A percentile compares a stretch with the other conserved stretches of the same genome.
Evolutionary conservation across 2,797 vertebrate genomes (phyloP).

Genomic region (Gallinago stenura): DNA sequence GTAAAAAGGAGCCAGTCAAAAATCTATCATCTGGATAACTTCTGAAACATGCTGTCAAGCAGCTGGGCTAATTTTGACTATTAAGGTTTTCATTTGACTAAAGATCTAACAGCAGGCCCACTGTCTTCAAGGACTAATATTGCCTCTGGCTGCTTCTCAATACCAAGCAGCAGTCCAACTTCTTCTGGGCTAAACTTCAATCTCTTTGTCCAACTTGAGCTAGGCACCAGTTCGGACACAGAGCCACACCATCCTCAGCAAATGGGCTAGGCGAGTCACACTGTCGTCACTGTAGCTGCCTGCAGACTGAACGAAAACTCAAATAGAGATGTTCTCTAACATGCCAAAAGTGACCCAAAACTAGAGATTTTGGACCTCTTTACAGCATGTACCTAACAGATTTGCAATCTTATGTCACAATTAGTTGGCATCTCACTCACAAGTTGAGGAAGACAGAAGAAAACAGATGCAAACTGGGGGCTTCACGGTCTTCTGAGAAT

Average conservation of each 20-base stretch:
- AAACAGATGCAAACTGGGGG: not conserved
- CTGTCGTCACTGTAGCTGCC: not conserved
- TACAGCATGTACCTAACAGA: not conserved
- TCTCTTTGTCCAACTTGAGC: not conserved
- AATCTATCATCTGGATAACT: not conserved
- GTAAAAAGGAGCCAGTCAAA: not conserved
- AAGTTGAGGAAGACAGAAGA: not conserved
- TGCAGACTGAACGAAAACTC: not conserved
- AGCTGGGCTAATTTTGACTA: not conserved
- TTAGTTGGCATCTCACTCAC: not conserved
- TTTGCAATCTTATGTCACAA: not conserved
- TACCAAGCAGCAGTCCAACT: not conserved
- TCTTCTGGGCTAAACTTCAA: conserved; percentile 10
- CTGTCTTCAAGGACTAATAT: conserved; percentile 42
- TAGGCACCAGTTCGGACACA: not conserved
- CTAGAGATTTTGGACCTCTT: not conserved
- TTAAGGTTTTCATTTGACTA: conserved; percentile 13
- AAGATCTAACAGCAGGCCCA: conserved; percentile 15
- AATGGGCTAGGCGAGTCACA: not conserved
- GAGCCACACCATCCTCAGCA: not conserved
- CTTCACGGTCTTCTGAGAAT: not conserved
- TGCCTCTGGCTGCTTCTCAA: conserved; percentile 45
- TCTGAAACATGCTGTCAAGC: not conserved
- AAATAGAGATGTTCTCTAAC: not conserved
- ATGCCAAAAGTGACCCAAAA: not conserved